Evolutionary conservation across 2,113 vertebrate species (phyloP).

Genomic region (Tychaedon coryphoeus): DNA sequence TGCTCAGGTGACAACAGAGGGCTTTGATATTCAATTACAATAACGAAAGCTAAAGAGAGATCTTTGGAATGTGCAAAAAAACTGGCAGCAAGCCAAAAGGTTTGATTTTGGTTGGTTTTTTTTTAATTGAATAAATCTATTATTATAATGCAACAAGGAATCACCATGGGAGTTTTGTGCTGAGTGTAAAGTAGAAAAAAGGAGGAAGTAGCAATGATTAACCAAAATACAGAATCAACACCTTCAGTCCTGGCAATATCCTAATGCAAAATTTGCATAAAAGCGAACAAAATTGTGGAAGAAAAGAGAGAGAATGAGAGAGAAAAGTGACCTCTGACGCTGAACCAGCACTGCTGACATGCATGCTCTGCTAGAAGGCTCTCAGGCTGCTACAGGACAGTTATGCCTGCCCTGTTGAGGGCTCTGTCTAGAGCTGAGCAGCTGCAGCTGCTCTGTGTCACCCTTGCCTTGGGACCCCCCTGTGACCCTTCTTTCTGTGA

Average conservation of each 20-base stretch:
- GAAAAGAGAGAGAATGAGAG: not conserved
- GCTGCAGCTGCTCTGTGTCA: not conserved
- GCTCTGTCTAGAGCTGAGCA: not conserved
- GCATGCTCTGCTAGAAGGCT: not conserved
- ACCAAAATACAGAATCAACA: not conserved
- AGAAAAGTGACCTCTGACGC: not conserved
- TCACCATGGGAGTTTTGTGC: not conserved
- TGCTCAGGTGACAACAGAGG: not conserved
- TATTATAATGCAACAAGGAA: not conserved
- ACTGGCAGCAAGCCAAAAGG: not conserved
- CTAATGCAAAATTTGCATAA: not conserved
- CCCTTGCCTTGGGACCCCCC: not conserved
- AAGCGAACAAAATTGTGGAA: not conserved
- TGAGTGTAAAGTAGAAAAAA: not conserved
- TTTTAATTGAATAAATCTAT: not conserved
- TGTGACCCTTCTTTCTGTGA: not conserved
- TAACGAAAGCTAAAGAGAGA: not conserved
- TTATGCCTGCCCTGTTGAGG: not conserved
- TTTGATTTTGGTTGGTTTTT: not conserved
- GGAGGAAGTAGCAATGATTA: not conserved
- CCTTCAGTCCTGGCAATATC: not conserved
- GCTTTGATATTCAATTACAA: not conserved
- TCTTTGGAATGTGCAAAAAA: not conserved
- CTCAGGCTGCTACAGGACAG: not conserved
- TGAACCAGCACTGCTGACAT: fast-evolving